A percentile compares a stretch with the other conserved stretches of the same genome.
phyloP scores from a whole-genome alignment of 2,888 invertebrate species.

The Lamproptera curius region DNA sequence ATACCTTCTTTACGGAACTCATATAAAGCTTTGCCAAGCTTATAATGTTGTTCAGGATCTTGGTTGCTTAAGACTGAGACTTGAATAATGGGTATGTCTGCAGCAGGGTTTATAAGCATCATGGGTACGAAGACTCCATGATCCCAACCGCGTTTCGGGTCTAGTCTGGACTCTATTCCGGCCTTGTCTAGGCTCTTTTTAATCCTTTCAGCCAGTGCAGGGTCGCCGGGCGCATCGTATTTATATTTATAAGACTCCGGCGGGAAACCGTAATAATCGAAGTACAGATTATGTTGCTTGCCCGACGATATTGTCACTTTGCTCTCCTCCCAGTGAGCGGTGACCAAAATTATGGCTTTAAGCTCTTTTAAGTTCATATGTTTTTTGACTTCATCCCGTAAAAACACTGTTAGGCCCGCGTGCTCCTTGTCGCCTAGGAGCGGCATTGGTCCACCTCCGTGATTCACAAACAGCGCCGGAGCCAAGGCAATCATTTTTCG shows the following conservation, averaged over 20 bases:
- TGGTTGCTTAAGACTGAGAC: conserved; percentile 59
- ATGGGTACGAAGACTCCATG: conserved; percentile 73
- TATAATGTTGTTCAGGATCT: conserved; percentile 57
- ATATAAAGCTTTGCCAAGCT: conserved; percentile 50
- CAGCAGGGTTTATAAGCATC: conserved; percentile 65
- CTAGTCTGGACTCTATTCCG: conserved; percentile 57
- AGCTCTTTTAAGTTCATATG: conserved; percentile 55
- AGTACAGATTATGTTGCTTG: conserved; percentile 59
- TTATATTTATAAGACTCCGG: conserved; percentile 64
- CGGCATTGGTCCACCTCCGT: conserved; percentile 68
- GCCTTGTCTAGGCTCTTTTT: conserved; percentile 47
- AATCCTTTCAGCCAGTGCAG: conserved; percentile 52
- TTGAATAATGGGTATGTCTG: conserved; percentile 65
- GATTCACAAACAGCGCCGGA: conserved; percentile 67
- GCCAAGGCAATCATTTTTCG: conserved; percentile 60
- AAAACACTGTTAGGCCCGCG: conserved; percentile 52
- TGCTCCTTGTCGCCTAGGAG: conserved; percentile 63
- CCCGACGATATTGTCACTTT: conserved; percentile 64
- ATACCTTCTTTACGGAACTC: conserved; percentile 63
- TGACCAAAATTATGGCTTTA: conserved; percentile 65
- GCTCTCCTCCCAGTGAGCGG: conserved; percentile 68
- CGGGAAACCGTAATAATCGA: conserved; percentile 70
- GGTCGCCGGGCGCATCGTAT: conserved; percentile 65
- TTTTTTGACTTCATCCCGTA: conserved; percentile 59
- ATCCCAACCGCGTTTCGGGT: conserved; percentile 66